Evolutionary conservation across 2,113 vertebrate species (phyloP), one percentile per base, ranked within the genome.

Genomic region (Pollachius pollachius): DNA sequence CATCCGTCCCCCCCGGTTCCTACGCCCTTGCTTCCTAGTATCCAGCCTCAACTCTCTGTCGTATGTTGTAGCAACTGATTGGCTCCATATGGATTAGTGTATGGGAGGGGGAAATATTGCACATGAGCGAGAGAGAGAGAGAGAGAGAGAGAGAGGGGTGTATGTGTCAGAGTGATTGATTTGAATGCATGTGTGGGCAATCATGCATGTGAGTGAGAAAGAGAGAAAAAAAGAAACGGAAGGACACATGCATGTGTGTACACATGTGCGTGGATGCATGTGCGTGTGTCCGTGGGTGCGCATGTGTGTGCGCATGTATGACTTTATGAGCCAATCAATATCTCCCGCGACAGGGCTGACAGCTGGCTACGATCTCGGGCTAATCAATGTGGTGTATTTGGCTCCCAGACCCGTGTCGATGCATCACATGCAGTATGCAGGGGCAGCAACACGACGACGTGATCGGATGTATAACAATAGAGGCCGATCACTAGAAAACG

Each of bases 371-470:
- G 11, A 78, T 81, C 67, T 84, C 78, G 78, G 66, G 59, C 62
- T 54, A 78, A 89, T 90, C 87, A 87, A 90, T 90, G 80, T 52
- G n/a, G 13, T 56, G 75, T 68, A 34, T 78, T 76, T 78, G 74
- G 76, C 76, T 73, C 64, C 59, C 52, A 65, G 69, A 81, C 19
- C 68, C 11, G 71, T 73, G 69, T 85, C 86, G 77, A 87, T 86
- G 83, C 25, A 79, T 80, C 65, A 70, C 80, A 80, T 72, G 74
- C 63, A 67, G 75, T 74, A 79, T 81, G 69, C 72, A 72, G 64
- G 77, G 13, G 54, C 34, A 13, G 63, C 52, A 67, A 59, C 72
- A 65, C 68, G 59, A 56, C 75, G 5, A 48, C 8, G 12, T 63
- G 59, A 83, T 59, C 52, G 68, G 69, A 48, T 48, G 41, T 48